Evolutionary conservation across 1,140 invertebrate species (phyloP), one percentile per base, ranked within the genome.

Genomic region (Trichonephila inaurata): DNA sequence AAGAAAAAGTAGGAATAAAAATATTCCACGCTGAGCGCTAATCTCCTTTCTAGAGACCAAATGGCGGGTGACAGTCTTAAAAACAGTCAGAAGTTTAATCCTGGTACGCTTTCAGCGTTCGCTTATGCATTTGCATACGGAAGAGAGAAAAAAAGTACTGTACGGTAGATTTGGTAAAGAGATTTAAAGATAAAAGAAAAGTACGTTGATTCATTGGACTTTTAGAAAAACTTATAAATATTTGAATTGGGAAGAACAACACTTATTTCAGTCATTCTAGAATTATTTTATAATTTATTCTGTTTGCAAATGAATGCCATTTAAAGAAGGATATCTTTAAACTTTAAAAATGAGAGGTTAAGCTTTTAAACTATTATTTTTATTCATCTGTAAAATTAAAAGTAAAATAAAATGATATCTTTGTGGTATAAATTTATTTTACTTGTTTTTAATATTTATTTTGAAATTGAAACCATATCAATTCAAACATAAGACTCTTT

Each of bases 11-110:
- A 0, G 7, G 44, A 85, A 85, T 60, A 85, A 85, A 85, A 85
- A 85, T 60, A 60, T 85, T 85, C 51, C 58, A 60, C 82, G 33
- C 33, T 33, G 51, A 89, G 58, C 24, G 64, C 21, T 89, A 89
- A 89, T 89, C 87, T 89, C 87, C 72, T 72, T 58, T 89, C 21
- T 12, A 33, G 21, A 51, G 28, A 19, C 66, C 62, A 89, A 89
- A 89, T 69, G 82, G n/a, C 10, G 51, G 19, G 44, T 60, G 51
- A 58, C 44, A 85, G 44, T 14, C 82, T 85, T 85, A 85, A 85
- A 85, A 85, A 60, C 82, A 60, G n/a, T 58, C 58, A 8, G 3
- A 21, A 24, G 33, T 60, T 85, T 85, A 85, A 85, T 85, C 82
- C 51, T 18, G n/a, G 28, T 16, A 40, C 16, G 72, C 72, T 77